Percentiles rank a stretch among this genome's conserved stretches.
These are phyloP conservation scores for Typhlichthys subterraneus DNA, from an alignment of 2,797 vertebrate genomes.

Conservation along the genomic window DNA sequence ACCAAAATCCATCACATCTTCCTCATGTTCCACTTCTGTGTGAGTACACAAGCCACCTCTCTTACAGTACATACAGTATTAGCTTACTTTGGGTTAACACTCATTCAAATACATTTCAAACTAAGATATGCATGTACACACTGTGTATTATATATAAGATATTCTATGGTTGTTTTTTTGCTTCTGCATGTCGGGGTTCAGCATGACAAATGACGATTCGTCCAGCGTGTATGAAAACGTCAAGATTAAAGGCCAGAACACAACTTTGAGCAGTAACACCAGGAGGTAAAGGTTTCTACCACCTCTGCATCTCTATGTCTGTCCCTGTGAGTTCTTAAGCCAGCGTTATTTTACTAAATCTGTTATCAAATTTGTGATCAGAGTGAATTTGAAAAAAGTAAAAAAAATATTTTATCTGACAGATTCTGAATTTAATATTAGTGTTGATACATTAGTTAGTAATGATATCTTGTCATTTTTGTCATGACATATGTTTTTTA, in stretches of 20 bases:
- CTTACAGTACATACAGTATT: no score
- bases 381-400: no score
- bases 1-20: slow-evolving; percentile 72
- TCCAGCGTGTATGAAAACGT: slow-evolving; percentile 89
- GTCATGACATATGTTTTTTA: no score
- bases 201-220: slow-evolving; percentile 83
- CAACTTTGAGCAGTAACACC: slow-evolving; percentile 78
- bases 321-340: slow-evolving; percentile 69
- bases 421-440: no score
- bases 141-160: not conserved
- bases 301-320: slow-evolving; percentile 50
- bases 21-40: slow-evolving; percentile 73
- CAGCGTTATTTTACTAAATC: not conserved
- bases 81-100: no score
- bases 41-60: slow-evolving; percentile 58
- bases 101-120: no score
- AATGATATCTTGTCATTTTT: no score
- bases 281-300: slow-evolving; percentile 76
- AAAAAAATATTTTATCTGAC: no score
- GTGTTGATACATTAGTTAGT: no score
- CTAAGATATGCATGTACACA: no score
- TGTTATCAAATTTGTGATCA: no score
- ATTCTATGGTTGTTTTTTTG: not conserved
- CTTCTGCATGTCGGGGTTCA: slow-evolving; percentile 21
- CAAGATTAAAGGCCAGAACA: slow-evolving; percentile 85